Evolutionary conservation across 2,113 vertebrate species (phyloP), one percentile per base, ranked within the genome.

Genomic region (Aldabrachelys gigantea): DNA sequence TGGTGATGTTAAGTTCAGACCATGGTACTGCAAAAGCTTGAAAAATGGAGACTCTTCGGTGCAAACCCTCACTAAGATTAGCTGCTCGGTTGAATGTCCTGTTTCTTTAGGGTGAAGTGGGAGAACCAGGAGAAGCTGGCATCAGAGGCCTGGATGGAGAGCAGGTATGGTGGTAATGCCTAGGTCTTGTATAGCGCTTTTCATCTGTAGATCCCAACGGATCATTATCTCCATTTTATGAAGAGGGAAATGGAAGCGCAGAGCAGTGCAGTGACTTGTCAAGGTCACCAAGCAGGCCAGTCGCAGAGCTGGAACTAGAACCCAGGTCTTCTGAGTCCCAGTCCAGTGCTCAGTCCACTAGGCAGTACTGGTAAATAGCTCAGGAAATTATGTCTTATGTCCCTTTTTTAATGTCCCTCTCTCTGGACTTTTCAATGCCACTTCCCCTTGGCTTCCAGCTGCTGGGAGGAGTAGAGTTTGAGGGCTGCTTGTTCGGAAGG

Each of bases 141-240:
- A 8, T 96, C 56, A 19, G 31, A 0, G 98, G 98, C 49, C 94
- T 98, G 96, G 96, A 98, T 47, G 98, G 98, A 2, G 97, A 98
- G 78, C 98, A 98, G 98, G 98, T 98, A 96, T 2, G 22, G 80
- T 3, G 12, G 72, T 52, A 31, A 54, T 0, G 49, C 0, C 2
- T 72, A 17, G 62, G 17, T 69, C 5, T 38, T 8, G 5, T 69
- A 69, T 4, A 69, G 65, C 65, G 19, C 35, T 69, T 69, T 72
- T 38, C 19, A 72, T 72, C 65, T 3, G 19, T n/a, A 21, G 65
- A n/a, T 72, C 65, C 22, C 65, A 38, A 22, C 10, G 65, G 17
- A 72, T 17, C 9, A 38, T 38, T n/a, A 19, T 69, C 17, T 4
- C 35, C 17, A 10, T 72, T 10, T 72, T 72, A 72, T 72, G n/a